Conservation (phyloP, 2,797 vertebrate species). For the Lemur catta region DNA sequence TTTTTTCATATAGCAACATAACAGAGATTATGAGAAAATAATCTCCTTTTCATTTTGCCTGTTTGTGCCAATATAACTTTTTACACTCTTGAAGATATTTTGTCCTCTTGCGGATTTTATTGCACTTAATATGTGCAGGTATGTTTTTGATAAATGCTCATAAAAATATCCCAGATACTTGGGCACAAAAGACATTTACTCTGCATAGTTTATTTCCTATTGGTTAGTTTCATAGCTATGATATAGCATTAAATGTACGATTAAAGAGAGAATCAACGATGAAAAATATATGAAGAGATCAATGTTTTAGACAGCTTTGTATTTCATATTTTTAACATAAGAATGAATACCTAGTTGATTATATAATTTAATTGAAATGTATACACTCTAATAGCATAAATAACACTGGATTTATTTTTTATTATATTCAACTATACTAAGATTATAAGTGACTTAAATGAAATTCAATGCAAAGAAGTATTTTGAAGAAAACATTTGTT, state of each 20-base stretch:
- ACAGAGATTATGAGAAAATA: background rate
- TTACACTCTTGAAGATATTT: background rate
- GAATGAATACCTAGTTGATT: background rate
- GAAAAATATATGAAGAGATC: background rate
- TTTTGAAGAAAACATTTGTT: background rate
- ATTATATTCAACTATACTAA: background rate
- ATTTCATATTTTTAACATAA: background rate
- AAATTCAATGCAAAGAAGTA: background rate
- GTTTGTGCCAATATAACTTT: background rate
- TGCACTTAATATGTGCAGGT: background rate
- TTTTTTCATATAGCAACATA: background rate
- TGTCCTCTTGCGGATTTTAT: background rate
- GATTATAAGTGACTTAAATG: background rate
- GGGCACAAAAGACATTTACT: conserved; percentile 3
- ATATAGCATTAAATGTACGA: background rate
- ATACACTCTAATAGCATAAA: background rate
- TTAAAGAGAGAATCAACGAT: background rate
- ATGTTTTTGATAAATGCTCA: background rate
- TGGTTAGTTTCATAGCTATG: background rate
- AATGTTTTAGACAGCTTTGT: background rate
- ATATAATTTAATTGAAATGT: background rate
- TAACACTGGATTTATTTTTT: background rate
- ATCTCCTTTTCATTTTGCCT: background rate
- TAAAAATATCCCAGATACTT: background rate
- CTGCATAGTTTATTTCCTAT: conserved; percentile 15